phyloP scores from a whole-genome alignment of 2,113 vertebrate genomes.

The Rhombomys opimus region DNA sequence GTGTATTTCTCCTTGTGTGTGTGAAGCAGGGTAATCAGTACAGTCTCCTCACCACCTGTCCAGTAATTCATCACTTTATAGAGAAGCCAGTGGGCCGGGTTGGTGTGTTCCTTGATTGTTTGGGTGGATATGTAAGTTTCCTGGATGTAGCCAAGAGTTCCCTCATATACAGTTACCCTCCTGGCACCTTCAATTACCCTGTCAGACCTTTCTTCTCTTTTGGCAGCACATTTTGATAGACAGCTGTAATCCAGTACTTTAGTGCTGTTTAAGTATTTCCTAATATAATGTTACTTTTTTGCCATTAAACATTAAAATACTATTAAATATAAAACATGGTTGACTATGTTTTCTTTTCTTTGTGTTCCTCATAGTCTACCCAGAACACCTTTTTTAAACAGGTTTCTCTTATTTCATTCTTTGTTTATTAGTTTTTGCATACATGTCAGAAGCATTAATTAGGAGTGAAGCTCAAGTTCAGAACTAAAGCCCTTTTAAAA shows the following conservation, averaged over 20 bases:
- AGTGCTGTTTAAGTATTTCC: not conserved
- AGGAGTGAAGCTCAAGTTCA: too few relatives aligned
- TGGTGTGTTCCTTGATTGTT: slow-evolving; percentile 19
- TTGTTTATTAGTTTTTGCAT: too few relatives aligned
- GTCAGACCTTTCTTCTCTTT: not conserved
- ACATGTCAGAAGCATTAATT: too few relatives aligned
- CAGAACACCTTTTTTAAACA: too few relatives aligned
- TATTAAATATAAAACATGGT: too few relatives aligned
- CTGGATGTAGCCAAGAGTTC: not conserved
- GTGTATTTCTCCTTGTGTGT: not conserved
- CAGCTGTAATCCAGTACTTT: not conserved
- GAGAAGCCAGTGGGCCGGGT: not conserved
- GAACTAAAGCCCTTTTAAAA: too few relatives aligned
- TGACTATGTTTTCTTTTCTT: too few relatives aligned
- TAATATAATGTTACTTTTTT: not conserved
- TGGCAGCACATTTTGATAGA: not conserved
- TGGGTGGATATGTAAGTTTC: not conserved
- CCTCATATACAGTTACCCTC: not conserved
- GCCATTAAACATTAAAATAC: too few relatives aligned
- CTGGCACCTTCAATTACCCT: not conserved
- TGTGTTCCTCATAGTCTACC: too few relatives aligned
- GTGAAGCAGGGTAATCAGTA: not conserved
- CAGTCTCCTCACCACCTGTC: not conserved
- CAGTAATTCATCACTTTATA: not conserved
- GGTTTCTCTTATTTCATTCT: too few relatives aligned